phyloP scores from a whole-genome alignment of 1,140 invertebrate genomes.

The Glossosoma conforme region DNA sequence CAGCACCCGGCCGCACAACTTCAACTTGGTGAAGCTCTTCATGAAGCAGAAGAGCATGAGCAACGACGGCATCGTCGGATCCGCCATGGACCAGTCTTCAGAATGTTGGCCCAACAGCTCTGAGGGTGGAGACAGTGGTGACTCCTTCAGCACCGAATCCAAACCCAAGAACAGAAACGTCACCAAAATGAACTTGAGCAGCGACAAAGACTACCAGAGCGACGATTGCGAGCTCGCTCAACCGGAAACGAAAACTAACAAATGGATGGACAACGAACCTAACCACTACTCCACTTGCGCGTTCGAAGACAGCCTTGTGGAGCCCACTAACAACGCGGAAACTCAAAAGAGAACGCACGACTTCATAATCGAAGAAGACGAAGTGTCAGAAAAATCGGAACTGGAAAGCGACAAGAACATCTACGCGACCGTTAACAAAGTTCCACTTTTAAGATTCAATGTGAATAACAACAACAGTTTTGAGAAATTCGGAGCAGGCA shows the following conservation, averaged over 20 bases:
- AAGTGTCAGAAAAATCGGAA: conserved; percentile 30
- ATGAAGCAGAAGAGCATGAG: conserved; percentile 85
- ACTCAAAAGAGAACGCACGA: conserved; percentile 35
- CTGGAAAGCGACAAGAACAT: conserved; percentile 43
- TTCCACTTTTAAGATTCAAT: conserved; percentile 43
- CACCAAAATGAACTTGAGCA: conserved; percentile 22
- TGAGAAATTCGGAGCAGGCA: conserved; percentile 27
- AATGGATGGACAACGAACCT: conserved; percentile 25
- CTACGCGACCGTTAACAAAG: conserved; percentile 49
- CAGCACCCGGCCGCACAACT: conserved; percentile 49
- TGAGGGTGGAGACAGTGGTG: conserved; percentile 42
- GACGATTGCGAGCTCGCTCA: conserved; percentile 21
- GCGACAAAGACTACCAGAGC: conserved; percentile 27
- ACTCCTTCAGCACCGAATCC: conserved; percentile 28
- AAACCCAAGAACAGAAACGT: conserved; percentile 14
- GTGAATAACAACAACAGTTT: conserved; percentile 48
- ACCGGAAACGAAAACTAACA: conserved; percentile 23
- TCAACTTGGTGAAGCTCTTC: conserved; percentile 82
- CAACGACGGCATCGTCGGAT: conserved; percentile 60
- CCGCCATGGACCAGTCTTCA: conserved; percentile 59
- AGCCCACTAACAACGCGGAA: conserved; percentile 20
- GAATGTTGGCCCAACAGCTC: conserved; percentile 57
- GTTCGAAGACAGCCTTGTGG: conserved; percentile 40
- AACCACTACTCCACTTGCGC: conserved; percentile 24
- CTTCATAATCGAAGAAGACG: conserved; percentile 45